Percentiles rank a stretch among this genome's conserved stretches.
These are phyloP conservation scores for Dolomedes plantarius DNA, from an alignment of 2,888 invertebrate genomes.

Conservation along the genomic window DNA sequence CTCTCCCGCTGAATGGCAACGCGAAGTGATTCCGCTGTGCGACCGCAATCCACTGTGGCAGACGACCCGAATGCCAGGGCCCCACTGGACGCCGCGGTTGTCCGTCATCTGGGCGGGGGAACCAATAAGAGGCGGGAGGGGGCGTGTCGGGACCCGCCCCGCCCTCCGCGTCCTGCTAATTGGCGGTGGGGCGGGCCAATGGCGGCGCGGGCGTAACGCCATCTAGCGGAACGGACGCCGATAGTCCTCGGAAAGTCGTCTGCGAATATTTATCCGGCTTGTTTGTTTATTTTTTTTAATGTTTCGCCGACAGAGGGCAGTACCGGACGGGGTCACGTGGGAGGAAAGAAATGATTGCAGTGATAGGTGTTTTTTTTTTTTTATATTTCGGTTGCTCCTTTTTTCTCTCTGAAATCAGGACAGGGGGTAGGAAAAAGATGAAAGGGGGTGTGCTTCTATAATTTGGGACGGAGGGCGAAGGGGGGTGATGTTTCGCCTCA, in stretches of 20 bases:
- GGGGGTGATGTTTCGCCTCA: no score
- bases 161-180: not conserved
- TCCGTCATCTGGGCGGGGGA: not conserved
- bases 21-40: not conserved
- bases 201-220: not conserved
- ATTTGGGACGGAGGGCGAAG: no score
- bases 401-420: no score
- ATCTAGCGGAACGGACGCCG: not conserved
- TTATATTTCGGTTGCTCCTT: no score
- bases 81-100: not conserved
- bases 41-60: not conserved
- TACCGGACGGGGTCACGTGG: not conserved
- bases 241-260: not conserved
- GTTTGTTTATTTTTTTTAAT: not conserved
- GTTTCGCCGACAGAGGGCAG: not conserved
- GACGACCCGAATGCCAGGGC: not conserved
- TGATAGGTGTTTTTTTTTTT: no score
- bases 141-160: not conserved
- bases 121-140: not conserved
- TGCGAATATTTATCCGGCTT: no score
- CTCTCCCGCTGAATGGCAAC: not conserved
- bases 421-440: no score
- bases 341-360: not conserved
- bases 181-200: not conserved
- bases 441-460: no score